Conservation (phyloP, 2,797 vertebrate genomes). For the Lophotriccus pileatus region DNA sequence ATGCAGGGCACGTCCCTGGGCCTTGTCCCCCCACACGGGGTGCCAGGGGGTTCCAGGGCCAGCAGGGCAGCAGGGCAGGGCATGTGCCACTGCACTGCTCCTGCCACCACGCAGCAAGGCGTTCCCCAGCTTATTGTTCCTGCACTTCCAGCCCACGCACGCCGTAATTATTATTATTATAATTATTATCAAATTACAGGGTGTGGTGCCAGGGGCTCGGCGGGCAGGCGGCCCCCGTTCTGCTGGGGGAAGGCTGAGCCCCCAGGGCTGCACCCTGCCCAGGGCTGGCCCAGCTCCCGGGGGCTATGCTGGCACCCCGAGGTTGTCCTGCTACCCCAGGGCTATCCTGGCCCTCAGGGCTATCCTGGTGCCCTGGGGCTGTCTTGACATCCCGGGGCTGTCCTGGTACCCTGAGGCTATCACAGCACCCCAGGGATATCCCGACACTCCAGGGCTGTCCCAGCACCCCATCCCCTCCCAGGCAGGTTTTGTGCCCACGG, state of each 20-base stretch:
- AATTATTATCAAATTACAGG: slow-evolving; percentile 12
- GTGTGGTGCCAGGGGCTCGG: neutral
- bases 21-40: rapidly evolving
- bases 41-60: neutral
- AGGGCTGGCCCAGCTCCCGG: neutral
- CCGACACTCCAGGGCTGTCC: neutral
- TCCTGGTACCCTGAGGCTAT: rapidly evolving
- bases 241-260: neutral
- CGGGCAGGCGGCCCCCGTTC: neutral
- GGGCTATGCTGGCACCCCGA: neutral
- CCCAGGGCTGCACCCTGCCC: rapidly evolving
- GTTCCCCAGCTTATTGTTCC: neutral
- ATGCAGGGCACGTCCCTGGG: rapidly evolving
- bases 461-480: neutral
- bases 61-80: neutral
- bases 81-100: rapidly evolving
- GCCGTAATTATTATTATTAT: neutral
- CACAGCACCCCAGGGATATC: neutral
- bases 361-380: neutral
- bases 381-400: neutral
- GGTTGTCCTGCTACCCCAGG: neutral
- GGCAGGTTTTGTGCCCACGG: neutral
- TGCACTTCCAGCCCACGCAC: neutral
- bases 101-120: neutral
- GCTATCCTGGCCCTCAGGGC: neutral